These are phyloP conservation scores for Sesia apiformis DNA, from an alignment of 2,888 invertebrate species.

Conservation along the genomic window DNA sequence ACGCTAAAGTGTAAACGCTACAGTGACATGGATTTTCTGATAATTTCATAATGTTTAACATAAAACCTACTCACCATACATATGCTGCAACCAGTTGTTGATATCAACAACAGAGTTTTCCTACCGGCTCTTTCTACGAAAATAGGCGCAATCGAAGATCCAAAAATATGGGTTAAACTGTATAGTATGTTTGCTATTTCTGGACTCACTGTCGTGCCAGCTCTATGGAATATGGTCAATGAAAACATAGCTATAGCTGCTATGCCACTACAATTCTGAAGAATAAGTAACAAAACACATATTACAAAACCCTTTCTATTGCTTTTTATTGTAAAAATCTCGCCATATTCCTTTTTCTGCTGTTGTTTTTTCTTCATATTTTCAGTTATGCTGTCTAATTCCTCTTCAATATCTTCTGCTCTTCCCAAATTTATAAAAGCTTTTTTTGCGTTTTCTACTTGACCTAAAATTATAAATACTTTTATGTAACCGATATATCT, in stretches of 20 bases:
- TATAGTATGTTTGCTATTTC: constrained; percentile 31
- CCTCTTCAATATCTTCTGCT: too few species aligned
- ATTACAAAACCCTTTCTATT: constrained; percentile 30
- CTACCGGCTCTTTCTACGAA: constrained; percentile 30
- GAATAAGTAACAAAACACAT: constrained; percentile 23
- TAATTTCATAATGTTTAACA: too few species aligned
- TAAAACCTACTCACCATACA: constrained; percentile 21
- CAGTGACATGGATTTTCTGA: too few species aligned
- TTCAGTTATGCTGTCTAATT: too few species aligned
- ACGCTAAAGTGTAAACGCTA: too few species aligned
- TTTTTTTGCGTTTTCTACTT: too few species aligned
- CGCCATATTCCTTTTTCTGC: too few species aligned
- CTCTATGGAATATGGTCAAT: constrained; percentile 28
- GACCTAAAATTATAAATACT: too few species aligned
- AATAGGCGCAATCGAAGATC: constrained; percentile 25
- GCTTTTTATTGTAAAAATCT: constrained; percentile 29
- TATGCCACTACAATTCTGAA: constrained; percentile 30
- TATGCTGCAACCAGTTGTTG: constrained; percentile 27
- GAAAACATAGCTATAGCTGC: constrained; percentile 31
- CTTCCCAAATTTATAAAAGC: too few species aligned
- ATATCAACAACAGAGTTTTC: constrained; percentile 24
- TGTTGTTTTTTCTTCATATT: too few species aligned
- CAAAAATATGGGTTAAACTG: constrained; percentile 23
- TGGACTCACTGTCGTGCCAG: constrained; percentile 28
- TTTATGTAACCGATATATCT: too few species aligned